Percentiles rank a stretch among this genome's conserved stretches.
Conservation (phyloP, 2,797 vertebrate species). For the Siniperca undulata region DNA sequence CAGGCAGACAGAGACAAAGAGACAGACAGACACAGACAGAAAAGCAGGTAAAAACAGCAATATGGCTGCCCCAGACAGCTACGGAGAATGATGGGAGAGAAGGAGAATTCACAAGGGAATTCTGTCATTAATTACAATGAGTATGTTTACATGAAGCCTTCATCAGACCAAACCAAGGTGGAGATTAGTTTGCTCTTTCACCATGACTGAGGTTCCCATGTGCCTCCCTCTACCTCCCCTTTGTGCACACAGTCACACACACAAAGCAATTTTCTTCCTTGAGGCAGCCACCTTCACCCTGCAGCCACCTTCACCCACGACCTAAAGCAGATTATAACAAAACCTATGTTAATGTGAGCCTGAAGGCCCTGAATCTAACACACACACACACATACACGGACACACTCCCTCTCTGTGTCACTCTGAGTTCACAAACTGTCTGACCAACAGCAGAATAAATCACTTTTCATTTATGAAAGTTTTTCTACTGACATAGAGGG, state of each 20-base stretch:
- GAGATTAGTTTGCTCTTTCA: constrained; percentile 69
- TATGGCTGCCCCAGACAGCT: constrained; percentile 19
- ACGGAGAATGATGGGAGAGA: constrained; percentile 26
- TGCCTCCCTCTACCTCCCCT: constrained; percentile 31
- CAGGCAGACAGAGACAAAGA: constrained; percentile 22
- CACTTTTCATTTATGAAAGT: constrained; percentile 41
- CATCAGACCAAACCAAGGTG: constrained; percentile 58
- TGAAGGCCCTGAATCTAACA: neutral
- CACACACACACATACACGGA: constrained; percentile 9
- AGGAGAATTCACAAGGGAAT: constrained; percentile 45
- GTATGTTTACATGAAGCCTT: constrained; percentile 63
- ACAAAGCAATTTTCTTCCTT: constrained; percentile 22
- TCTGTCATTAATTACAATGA: constrained; percentile 69
- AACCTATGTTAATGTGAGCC: constrained; percentile 44
- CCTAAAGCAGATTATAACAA: constrained; percentile 58
- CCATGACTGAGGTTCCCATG: constrained; percentile 54
- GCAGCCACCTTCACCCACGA: constrained; percentile 54
- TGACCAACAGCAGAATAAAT: constrained; percentile 43
- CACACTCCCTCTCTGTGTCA: constrained; percentile 27
- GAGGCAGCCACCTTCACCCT: constrained; percentile 35
- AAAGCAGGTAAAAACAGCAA: constrained; percentile 45
- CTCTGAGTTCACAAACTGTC: constrained; percentile 40
- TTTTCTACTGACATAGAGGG: constrained; percentile 16
- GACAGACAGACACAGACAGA: constrained; percentile 23
- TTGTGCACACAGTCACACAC: constrained; percentile 16